A percentile compares a stretch with the other conserved stretches of the same genome.
phyloP scores from a whole-genome alignment of 2,797 vertebrate genomes.

The Cryptoprocta ferox region DNA sequence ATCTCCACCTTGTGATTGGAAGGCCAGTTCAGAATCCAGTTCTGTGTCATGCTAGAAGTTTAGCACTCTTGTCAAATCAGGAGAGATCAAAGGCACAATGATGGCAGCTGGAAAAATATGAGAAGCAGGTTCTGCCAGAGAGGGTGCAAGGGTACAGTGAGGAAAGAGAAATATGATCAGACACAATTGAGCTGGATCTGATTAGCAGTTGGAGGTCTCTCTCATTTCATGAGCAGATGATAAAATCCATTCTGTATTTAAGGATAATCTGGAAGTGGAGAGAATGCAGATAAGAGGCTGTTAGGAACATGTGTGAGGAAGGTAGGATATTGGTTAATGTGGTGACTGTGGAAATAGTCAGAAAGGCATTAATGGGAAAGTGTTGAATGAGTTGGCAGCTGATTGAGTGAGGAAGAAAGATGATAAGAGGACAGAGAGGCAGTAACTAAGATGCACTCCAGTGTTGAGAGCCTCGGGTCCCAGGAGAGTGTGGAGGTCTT shows the following conservation, averaged over 20 bases:
- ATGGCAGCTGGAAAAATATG: neutral
- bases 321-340: neutral
- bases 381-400: neutral
- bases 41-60: neutral
- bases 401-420: neutral
- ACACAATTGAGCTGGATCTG: neutral
- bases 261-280: neutral
- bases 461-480: neutral
- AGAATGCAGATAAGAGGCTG: neutral
- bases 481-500: neutral
- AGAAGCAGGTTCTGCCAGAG: neutral
- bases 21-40: neutral
- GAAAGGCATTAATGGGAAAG: neutral
- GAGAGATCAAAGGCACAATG: neutral
- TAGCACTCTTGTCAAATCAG: neutral
- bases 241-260: neutral
- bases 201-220: neutral
- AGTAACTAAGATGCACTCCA: neutral
- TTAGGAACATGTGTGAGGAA: neutral
- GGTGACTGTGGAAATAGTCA: neutral
- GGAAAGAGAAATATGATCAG: neutral
- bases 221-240: neutral
- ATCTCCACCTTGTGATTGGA: neutral
- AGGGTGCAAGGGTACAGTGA: neutral
- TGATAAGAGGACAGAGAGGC: neutral